A percentile compares a stretch with the other conserved stretches of the same genome.
These are phyloP conservation scores for Dascyllus trimaculatus DNA, from an alignment of 2,113 vertebrate genomes.

Conservation along the genomic window DNA sequence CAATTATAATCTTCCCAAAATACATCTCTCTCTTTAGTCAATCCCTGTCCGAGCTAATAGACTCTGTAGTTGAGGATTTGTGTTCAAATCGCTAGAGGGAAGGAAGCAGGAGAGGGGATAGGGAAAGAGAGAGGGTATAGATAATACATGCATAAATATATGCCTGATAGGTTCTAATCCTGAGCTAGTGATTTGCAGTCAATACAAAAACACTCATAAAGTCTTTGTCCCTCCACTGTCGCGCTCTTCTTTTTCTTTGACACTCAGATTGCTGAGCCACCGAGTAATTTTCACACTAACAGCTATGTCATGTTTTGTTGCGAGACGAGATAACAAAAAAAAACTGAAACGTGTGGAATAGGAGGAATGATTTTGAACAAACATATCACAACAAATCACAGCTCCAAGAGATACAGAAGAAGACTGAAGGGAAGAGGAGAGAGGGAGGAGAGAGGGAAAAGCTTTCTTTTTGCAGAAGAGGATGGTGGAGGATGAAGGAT, in stretches of 20 bases:
- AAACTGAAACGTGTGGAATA: conserved; percentile 7
- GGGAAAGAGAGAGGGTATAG: conserved; percentile 18
- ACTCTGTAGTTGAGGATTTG: conserved; percentile 51
- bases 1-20: conserved; percentile 73
- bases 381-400: conserved; percentile 10
- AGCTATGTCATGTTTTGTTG: background rate
- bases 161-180: conserved; percentile 49
- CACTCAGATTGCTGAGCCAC: background rate
- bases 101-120: conserved; percentile 1
- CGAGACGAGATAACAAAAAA: background rate
- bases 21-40: conserved; percentile 60
- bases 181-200: conserved; percentile 50
- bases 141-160: conserved; percentile 13
- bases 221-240: background rate
- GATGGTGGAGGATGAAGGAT: conserved; percentile 50
- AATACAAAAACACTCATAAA: background rate
- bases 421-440: background rate
- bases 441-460: background rate
- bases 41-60: conserved; percentile 53
- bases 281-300: conserved; percentile 10
- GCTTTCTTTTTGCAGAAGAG: background rate
- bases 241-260: background rate
- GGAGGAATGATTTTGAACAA: conserved; percentile 9
- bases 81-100: conserved; percentile 45
- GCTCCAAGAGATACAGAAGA: background rate